Evolutionary conservation across 2,113 vertebrate genomes (phyloP), one percentile per base, ranked within the genome.

Genomic region (Rhadina sibilatrix): DNA sequence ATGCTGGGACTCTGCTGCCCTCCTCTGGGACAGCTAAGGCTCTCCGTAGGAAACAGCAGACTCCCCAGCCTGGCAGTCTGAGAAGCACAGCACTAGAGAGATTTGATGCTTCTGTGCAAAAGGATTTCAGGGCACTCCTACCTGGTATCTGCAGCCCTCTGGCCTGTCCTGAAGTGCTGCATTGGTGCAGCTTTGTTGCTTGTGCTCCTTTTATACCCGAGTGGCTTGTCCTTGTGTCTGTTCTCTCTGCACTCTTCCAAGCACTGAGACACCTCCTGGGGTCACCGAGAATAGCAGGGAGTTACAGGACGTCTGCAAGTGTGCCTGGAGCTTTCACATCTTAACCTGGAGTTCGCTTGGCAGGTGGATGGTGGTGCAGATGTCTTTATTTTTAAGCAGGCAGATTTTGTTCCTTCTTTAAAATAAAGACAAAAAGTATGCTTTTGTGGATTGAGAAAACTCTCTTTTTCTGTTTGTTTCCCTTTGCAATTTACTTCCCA

Each of bases 1-100:
- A 57, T 87, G 50, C 56, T 61, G 66, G 53, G 87, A 22, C 87
- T 96, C 70, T 97, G 87, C 96, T 96, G 97, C 91, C 96, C 97
- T 93, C 96, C 90, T 81, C 84, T 0, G 96, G 96, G 87, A 69
- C 37, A 37, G 23, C 42, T 49, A 1, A 0, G 57, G 17, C 54
- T 80, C 21, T 93, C 27, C 0, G 0, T 27, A n/a, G 31, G 57
- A 87, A 74, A 35, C 31, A n/a, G 35, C 50, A 3, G 19, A 63
- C 25, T 87, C 23, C 28, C 12, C 22, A 57, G 60, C 37, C 46
- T 28, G 47, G 50, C 50, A 40, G 49, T 33, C 40, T 57, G 82
- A 69, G 27, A 16, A 56, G 25, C 12, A 8, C 30, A 33, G 53
- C 42, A 3, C 18, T 37, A 3, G 20, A 59, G 35, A 12, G 31